Base-by-base conservation (phyloP, 2,797 vertebrate genomes). In the Micropoecilia bifurca region DNA sequence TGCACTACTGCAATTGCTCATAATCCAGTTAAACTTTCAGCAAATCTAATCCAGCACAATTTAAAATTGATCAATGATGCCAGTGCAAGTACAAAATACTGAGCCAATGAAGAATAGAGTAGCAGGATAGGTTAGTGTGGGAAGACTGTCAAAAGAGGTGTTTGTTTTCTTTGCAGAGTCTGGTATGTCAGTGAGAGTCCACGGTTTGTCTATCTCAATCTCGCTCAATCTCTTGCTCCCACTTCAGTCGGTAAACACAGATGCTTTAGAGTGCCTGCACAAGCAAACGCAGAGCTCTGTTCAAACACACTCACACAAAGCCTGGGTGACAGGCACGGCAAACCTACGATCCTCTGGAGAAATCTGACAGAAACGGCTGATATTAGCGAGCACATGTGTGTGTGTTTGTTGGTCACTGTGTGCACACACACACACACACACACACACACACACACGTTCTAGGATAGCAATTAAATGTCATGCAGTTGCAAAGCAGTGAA, bases 101-200 rank as follows among this genome's bases (percentile, higher is more conserved):
- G 22, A 73, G 6, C 25, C 8, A 55, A 30, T n/a, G 12, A 41
- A 0, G 39, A 48, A 20, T 18, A 55, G 78, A 43, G 14, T 41
- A 75, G 53, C 39, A 79, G 20, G 28, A 73, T 25, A 8, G 53
- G 77, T 53, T 73, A 78, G 71, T 89, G 84, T 87, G 87, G 77
- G 85, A 86, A 84, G 80, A 85, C 74, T 83, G 80, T 84, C 71
- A 90, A 85, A 90, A 30, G 72, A 77, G 91, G 85, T 55, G 77
- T 93, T 93, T 92, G 91, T 93, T 95, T 95, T 94, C 91, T 85
- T 83, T 90, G 89, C 92, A 87, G 81, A 73, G 87, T 80, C 82
- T 87, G 89, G 74, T 81, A 78, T 89, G 84, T 89, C 87, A 89
- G 77, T 87, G 89, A 88, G 80, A 86, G 85, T 90, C 85, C 87